phyloP scores from a whole-genome alignment of 1,140 invertebrate genomes.

The Lordiphosa mommai region DNA sequence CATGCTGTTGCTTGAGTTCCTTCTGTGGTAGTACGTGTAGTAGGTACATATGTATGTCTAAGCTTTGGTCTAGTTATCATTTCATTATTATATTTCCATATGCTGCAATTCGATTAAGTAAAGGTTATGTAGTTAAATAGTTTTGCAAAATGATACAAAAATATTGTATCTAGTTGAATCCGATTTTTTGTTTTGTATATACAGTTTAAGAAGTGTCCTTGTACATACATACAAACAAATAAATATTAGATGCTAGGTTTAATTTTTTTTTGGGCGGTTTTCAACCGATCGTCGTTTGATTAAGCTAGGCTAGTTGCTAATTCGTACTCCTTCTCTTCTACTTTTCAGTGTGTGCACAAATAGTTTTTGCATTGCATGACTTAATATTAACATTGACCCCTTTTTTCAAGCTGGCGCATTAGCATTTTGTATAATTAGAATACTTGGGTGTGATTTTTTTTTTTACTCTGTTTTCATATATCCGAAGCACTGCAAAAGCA shows the following conservation, averaged over 20 bases:
- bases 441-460: conserved; percentile 51
- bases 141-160: conserved; percentile 15
- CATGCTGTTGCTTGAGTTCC: conserved; percentile 18
- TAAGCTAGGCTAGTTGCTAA: conserved; percentile 10
- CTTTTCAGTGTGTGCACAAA: conserved; percentile 30
- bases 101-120: conserved; percentile 44
- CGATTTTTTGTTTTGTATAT: not conserved
- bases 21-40: conserved; percentile 13
- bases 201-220: conserved; percentile 1
- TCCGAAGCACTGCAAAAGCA: conserved; percentile 21
- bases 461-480: conserved; percentile 24
- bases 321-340: conserved; percentile 9
- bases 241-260: conserved; percentile 66
- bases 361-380: conserved; percentile 44
- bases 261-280: conserved; percentile 48
- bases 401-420: conserved; percentile 40
- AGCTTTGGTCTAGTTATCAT: conserved; percentile 68
- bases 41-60: conserved; percentile 62
- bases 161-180: conserved; percentile 5
- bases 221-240: conserved; percentile 62
- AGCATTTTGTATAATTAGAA: conserved; percentile 72
- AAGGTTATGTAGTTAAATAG: not conserved
- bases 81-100: conserved; percentile 41
- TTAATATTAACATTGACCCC: conserved; percentile 72
- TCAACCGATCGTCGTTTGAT: conserved; percentile 61